phyloP scores from a whole-genome alignment of 2,113 vertebrate species.

The Cranoglanis bouderius region DNA sequence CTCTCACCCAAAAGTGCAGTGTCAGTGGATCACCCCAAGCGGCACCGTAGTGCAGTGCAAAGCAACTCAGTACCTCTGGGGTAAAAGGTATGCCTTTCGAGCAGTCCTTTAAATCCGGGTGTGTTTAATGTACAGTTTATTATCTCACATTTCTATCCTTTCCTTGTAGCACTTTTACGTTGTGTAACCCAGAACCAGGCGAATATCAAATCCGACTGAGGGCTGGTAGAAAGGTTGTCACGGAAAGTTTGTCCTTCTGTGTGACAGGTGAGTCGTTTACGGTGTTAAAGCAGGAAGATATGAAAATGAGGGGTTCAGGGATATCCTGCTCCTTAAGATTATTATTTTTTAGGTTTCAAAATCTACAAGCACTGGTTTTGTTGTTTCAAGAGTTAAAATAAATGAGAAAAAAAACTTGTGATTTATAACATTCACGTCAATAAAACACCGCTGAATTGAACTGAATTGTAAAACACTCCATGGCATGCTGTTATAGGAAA shows the following conservation, averaged over 20 bases:
- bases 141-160: not conserved
- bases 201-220: conserved; percentile 81
- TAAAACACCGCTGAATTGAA: not conserved
- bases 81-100: conserved; percentile 39
- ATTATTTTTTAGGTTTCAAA: not conserved
- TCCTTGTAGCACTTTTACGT: conserved; percentile 72
- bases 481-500: not conserved
- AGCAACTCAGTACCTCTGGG: not conserved
- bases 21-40: conserved; percentile 77
- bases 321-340: not conserved
- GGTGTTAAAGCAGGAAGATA: not conserved
- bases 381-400: not conserved
- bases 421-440: not conserved
- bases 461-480: not conserved
- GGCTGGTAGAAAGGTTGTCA: conserved; percentile 71
- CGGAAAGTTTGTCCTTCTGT: conserved; percentile 77
- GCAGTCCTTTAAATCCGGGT: not conserved
- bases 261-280: conserved; percentile 78
- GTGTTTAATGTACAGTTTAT: not conserved
- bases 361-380: not conserved
- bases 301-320: not conserved
- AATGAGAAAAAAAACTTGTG: not conserved
- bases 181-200: conserved; percentile 80
- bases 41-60: conserved; percentile 44
- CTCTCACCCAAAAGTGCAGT: conserved; percentile 80